A percentile compares a stretch with the other conserved stretches of the same genome.
These are phyloP conservation scores for Rotaria socialis DNA, from an alignment of 2,888 invertebrate species.

Conservation along the genomic window DNA sequence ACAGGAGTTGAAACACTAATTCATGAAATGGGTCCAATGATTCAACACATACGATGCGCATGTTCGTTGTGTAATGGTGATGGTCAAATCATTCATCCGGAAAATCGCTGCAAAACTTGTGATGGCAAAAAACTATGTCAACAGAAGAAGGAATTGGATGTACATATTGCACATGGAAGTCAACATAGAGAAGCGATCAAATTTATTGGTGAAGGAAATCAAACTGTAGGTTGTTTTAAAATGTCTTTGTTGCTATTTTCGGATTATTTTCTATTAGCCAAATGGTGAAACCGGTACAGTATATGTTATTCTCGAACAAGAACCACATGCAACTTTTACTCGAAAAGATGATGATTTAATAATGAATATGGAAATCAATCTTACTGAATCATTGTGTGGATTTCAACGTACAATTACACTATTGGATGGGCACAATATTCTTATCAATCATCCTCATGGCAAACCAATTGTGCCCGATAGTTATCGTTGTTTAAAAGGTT, in stretches of 20 bases:
- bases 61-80: not conserved
- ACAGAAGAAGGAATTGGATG: not conserved
- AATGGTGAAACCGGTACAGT: not conserved
- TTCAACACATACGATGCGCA: not conserved
- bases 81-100: not conserved
- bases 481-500: not conserved
- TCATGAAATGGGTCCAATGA: not conserved
- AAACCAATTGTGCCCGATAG: not conserved
- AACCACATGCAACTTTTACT: not conserved
- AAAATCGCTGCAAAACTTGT: not conserved
- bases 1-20: slow-evolving; percentile 62
- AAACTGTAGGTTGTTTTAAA: not conserved
- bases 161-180: not conserved
- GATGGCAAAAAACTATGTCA: not conserved
- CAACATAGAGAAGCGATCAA: not conserved
- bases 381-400: not conserved
- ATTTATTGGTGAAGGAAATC: not conserved
- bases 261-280: not conserved
- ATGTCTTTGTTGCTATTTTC: not conserved
- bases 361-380: not conserved
- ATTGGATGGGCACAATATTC: not conserved
- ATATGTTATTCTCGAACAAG: not conserved
- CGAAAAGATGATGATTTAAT: not conserved
- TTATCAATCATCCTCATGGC: not conserved
- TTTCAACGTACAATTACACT: not conserved